These are phyloP conservation scores for Lytechinus pictus DNA, from an alignment of 35 echinoderm and acorn worm species.

Conservation along the genomic window DNA sequence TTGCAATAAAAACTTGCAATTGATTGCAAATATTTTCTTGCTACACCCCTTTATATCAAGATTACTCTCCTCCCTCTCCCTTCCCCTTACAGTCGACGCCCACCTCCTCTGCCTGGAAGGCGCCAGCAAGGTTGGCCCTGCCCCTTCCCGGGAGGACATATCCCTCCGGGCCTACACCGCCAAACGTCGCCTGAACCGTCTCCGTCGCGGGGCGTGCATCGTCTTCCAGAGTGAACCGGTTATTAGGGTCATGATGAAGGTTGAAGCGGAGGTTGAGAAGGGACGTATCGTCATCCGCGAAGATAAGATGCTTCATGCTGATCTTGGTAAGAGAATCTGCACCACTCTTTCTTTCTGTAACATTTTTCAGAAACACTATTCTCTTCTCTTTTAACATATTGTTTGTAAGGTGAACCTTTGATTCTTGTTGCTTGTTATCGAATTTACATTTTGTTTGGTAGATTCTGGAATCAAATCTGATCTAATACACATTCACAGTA, in stretches of 20 bases:
- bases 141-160: conserved; percentile 89
- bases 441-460: too few relatives aligned
- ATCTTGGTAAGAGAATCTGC: conserved; percentile 72
- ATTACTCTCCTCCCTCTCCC: neutral
- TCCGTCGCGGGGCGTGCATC: conserved; percentile 77
- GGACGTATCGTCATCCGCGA: conserved; percentile 61
- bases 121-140: conserved; percentile 52
- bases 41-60: too few relatives aligned
- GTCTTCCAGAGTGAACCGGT: conserved; percentile 97
- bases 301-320: conserved; percentile 88
- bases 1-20: too few relatives aligned
- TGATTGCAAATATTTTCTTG: too few relatives aligned
- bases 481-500: too few relatives aligned
- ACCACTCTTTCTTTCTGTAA: too few relatives aligned
- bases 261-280: conserved; percentile 89
- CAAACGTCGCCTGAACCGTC: conserved; percentile 70
- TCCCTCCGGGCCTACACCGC: conserved; percentile 95
- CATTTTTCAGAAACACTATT: too few relatives aligned
- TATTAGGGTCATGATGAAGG: conserved; percentile 81
- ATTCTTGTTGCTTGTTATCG: too few relatives aligned
- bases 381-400: too few relatives aligned
- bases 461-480: too few relatives aligned
- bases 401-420: too few relatives aligned
- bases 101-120: conserved; percentile 64
- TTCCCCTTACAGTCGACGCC: conserved; percentile 80